Evolutionary conservation across 2,113 vertebrate species (phyloP).

Genomic region (Psittacara wagleri): DNA sequence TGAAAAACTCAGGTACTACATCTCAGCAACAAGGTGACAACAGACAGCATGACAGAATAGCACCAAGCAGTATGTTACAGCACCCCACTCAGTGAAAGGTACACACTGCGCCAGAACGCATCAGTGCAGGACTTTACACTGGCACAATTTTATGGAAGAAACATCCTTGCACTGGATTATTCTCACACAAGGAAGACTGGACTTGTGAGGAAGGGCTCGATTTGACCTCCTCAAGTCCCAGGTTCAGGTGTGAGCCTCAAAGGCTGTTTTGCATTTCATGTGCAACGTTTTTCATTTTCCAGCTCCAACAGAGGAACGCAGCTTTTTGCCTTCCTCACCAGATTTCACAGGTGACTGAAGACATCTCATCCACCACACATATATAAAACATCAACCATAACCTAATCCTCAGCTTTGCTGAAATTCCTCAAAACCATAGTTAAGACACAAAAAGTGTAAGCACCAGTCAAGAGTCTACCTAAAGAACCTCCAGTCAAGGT

Average conservation of each 20-base stretch:
- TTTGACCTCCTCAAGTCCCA: not conserved
- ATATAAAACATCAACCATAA: not conserved
- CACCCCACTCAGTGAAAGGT: not conserved
- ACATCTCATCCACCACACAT: not conserved
- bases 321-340: not conserved
- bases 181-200: not conserved
- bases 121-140: not conserved
- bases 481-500: not conserved
- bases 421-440: not conserved
- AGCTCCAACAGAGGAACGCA: rapidly evolving
- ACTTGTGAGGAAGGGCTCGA: not conserved
- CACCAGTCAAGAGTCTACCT: not conserved
- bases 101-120: not conserved
- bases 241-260: not conserved
- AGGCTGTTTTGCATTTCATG: not conserved
- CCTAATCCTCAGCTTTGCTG: not conserved
- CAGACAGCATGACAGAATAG: not conserved
- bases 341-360: not conserved
- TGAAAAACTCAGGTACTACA: not conserved
- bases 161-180: not conserved
- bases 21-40: not conserved
- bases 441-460: not conserved
- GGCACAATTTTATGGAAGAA: not conserved
- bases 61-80: not conserved
- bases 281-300: not conserved